Percentiles rank a stretch among this genome's conserved stretches.
These are phyloP conservation scores for Epistrophella euchroma DNA, from an alignment of 2,888 invertebrate species.

Conservation along the genomic window DNA sequence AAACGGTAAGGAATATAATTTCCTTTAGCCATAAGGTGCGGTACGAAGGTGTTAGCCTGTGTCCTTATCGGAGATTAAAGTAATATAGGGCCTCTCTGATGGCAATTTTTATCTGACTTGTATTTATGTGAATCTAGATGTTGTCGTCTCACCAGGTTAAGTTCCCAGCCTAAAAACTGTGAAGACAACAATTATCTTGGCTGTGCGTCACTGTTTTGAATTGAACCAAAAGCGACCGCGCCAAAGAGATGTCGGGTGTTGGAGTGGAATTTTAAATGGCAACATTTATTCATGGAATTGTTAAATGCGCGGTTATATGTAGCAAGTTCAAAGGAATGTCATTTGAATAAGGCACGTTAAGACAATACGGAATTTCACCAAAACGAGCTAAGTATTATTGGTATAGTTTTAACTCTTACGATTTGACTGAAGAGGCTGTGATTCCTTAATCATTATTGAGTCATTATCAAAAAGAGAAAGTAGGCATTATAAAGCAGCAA, in stretches of 20 bases:
- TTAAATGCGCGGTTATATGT: slow-evolving; percentile 13
- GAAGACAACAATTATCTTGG: slow-evolving; percentile 67
- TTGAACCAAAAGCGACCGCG: slow-evolving; percentile 44
- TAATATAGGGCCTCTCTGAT: slow-evolving; percentile 16
- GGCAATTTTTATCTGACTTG: slow-evolving; percentile 20
- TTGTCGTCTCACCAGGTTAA: slow-evolving; percentile 16
- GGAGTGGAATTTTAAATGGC: slow-evolving; percentile 76
- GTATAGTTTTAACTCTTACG: background rate
- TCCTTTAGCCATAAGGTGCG: background rate
- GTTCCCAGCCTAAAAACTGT: slow-evolving; percentile 57
- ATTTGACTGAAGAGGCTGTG: background rate
- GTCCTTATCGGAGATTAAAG: slow-evolving; percentile 71
- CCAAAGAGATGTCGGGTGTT: slow-evolving; percentile 67
- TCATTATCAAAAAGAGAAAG: no score
- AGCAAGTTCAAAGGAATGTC: slow-evolving; percentile 26
- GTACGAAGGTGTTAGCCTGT: slow-evolving; percentile 7
- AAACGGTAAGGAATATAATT: slow-evolving; percentile 40
- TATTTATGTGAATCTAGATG: slow-evolving; percentile 46
- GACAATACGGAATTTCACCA: background rate
- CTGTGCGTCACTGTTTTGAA: slow-evolving; percentile 54
- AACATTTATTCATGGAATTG: slow-evolving; percentile 66
- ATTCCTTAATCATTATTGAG: background rate
- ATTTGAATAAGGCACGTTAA: slow-evolving; percentile 22
- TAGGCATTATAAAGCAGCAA: no score
- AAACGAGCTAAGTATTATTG: background rate